Base-by-base conservation (phyloP, 2,113 vertebrate species). In the Verasper variegatus region DNA sequence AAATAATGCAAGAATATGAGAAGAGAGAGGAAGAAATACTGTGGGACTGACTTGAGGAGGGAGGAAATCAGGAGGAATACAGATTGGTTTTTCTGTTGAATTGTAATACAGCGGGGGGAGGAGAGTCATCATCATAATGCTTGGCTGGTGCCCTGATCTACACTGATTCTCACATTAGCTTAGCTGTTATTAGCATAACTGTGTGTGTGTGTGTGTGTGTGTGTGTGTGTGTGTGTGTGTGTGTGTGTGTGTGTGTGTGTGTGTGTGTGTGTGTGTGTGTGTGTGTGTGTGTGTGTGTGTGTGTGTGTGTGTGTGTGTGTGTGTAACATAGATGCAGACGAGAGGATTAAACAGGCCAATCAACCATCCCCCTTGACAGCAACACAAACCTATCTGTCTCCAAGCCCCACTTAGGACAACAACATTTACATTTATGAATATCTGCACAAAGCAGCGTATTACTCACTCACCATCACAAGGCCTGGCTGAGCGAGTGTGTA, bases 391-490 rank as follows among this genome's bases (percentile, higher is more conserved):
- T 72, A 81, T 90, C 87, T 35, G 78, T 89, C 85, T 86, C 77
- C 68, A 83, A 81, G 83, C 78, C 57, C 81, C 82, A 86, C 84
- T 92, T 40, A 81, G 70, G 71, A 88, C 86, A 82, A 85, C 84
- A 86, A 70, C 88, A 88, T 92, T 91, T 91, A 83, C 89, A 91
- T 88, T 89, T 86, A 80, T 89, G 84, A 88, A 89, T 88, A 84
- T 86, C 60, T 64, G 63, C 87, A 84, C 86, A 86, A 76, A 81
- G 76, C 60, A 59, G 79, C 61, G 78, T 49, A 74, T 88, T 74
- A 67, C 81, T 92, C 86, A 81, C 77, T 72, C 72, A 52, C 74
- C 76, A 83, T 80, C 83, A 74, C 65, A 15, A 72, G 31, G 42
- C 65, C 54, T 20, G 40, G 37, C 40, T 62, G 55, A 62, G 21